These are phyloP conservation scores for Loxodonta africana DNA, from an alignment of 2,113 vertebrate species.

Conservation along the genomic window DNA sequence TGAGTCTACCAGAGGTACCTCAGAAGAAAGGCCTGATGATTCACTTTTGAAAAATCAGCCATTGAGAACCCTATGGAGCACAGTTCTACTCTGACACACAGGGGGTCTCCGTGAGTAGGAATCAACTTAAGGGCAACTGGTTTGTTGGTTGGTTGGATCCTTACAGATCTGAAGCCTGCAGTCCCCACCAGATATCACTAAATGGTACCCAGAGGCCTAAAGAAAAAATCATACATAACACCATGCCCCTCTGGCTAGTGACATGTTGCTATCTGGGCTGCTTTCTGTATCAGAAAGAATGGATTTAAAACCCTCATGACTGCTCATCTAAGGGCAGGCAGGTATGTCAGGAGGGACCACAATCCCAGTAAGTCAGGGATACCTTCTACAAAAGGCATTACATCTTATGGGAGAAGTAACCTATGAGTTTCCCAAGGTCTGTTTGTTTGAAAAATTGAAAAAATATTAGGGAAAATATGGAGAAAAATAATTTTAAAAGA, in stretches of 20 bases:
- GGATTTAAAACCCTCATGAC: not conserved
- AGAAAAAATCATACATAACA: not conserved
- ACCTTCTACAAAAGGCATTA: not conserved
- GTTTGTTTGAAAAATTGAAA: not conserved
- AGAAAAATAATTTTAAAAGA: slow-evolving; percentile 27
- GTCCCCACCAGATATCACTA: not conserved
- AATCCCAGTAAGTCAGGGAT: not conserved
- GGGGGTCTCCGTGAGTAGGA: too few relatives aligned
- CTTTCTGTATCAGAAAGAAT: not conserved
- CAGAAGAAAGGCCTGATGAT: too few relatives aligned
- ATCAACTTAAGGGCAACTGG: too few relatives aligned
- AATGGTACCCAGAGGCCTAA: not conserved
- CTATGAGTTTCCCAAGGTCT: not conserved
- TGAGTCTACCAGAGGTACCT: too few relatives aligned
- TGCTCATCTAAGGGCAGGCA: not conserved
- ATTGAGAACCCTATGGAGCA: too few relatives aligned
- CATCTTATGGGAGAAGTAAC: not conserved
- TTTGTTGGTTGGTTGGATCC: not conserved
- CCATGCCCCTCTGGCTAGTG: not conserved
- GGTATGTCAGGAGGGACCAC: not conserved
- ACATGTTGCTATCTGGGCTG: not conserved
- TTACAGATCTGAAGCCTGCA: not conserved
- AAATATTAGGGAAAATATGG: not conserved
- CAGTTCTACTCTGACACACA: too few relatives aligned
- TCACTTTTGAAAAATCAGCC: too few relatives aligned